Evolutionary conservation across 1,140 invertebrate species (phyloP), one percentile per base, ranked within the genome.

Genomic region (Conus betulinus): DNA sequence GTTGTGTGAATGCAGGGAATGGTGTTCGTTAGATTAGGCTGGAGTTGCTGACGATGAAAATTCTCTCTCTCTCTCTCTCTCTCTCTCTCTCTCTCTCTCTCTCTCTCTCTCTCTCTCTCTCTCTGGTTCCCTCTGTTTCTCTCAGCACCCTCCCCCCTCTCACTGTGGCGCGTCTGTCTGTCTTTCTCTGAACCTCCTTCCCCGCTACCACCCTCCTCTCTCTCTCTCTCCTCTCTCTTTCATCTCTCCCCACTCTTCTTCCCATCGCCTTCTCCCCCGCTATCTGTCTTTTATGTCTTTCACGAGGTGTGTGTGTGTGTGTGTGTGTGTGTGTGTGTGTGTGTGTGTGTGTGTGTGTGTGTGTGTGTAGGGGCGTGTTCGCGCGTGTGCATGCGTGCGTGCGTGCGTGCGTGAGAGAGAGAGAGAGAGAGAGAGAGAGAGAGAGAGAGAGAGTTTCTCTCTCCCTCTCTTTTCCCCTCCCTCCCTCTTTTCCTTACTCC

Each of bases 201-300:
- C 27, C 79, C 27, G 5, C 23, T 8, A 8, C 25, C 27, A 5
- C 1, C 53, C 27, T 11, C 52, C 17, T 11, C 53, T 82, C n/a
- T 52, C 53, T 55, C 10, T 71, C 67, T 71, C 67, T 71, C 10
- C 67, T 71, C 67, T 82, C 5, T 27, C 57, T 60, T 0, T 71
- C 67, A 23, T 10, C 67, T 71, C 67, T 71, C 67, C 20, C 53
- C 23, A 6, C 25, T 27, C 13, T n/a, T 5, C 55, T 39, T 87
- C 60, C 84, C 86, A n/a, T 79, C 60, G 25, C 15, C 84, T 20
- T 87, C 86, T 87, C 86, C 25, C 53, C 39, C 86, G 7, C 74
- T 57, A 0, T 79, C 74, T 82, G 76, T 60, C 57, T 60, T 15
- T 60, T 5, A 11, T 15, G 8, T 60, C 15, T 60, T 15, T 60